Evolutionary conservation across 2,888 invertebrate species (phyloP).

Genomic region (Morpho achilles): DNA sequence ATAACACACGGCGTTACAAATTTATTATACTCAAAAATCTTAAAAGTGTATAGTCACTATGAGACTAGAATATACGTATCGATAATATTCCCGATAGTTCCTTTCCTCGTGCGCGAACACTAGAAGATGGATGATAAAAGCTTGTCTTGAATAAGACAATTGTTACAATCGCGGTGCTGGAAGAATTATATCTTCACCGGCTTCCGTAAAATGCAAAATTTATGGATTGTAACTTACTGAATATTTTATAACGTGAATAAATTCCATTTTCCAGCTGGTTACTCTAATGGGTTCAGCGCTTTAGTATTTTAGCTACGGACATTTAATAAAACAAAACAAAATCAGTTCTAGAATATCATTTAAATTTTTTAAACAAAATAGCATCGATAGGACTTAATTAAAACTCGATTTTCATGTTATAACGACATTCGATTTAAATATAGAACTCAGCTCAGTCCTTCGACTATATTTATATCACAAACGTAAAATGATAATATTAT

Average conservation of each 20-base stretch:
- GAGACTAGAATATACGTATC: too few species aligned
- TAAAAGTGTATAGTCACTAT: too few species aligned
- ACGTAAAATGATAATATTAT: too few species aligned
- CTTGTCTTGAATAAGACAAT: conserved; percentile 24
- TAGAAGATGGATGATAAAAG: conserved; percentile 21
- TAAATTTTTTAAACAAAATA: neutral
- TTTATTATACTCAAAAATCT: too few species aligned
- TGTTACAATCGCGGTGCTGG: conserved; percentile 19
- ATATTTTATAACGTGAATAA: conserved; percentile 11
- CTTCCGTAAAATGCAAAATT: conserved; percentile 11
- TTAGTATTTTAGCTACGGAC: neutral
- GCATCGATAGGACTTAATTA: conserved; percentile 12
- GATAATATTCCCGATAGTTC: too few species aligned
- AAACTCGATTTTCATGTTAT: too few species aligned
- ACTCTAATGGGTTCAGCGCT: conserved; percentile 2
- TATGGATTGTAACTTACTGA: conserved; percentile 13
- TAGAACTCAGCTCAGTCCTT: too few species aligned
- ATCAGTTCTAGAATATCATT: too few species aligned
- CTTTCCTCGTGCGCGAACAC: neutral
- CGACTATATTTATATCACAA: too few species aligned
- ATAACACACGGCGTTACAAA: too few species aligned
- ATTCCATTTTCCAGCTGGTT: conserved; percentile 8
- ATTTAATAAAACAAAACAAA: too few species aligned
- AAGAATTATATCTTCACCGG: conserved; percentile 18
- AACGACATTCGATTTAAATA: too few species aligned